These are phyloP conservation scores for Steromphala cineraria DNA, from an alignment of 2,888 invertebrate species.

Conservation along the genomic window DNA sequence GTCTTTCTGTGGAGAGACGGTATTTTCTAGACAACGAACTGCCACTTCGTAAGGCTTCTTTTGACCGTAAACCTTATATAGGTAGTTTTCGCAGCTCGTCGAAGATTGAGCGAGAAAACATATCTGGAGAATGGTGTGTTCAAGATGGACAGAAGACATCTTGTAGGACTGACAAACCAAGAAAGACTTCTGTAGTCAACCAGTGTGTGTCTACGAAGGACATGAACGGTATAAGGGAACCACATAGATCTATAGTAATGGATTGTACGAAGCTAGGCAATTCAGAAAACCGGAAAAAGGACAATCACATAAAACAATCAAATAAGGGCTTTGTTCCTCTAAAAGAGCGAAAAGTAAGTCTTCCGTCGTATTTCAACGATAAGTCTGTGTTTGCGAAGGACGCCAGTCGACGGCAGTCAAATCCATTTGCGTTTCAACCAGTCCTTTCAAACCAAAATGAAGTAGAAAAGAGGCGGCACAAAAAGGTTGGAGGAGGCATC, in stretches of 20 bases:
- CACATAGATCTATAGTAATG: neutral
- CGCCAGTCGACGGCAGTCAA: conserved; percentile 26
- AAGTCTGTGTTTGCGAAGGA: neutral
- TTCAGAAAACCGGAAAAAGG: neutral
- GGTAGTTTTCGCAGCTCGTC: no score
- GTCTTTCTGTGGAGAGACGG: conserved; percentile 51
- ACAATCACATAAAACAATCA: neutral
- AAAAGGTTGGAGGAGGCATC: neutral
- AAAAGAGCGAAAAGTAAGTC: neutral
- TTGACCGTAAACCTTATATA: neutral
- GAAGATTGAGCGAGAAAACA: no score
- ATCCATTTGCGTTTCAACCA: conserved; percentile 21
- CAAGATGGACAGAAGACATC: no score
- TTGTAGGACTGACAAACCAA: no score
- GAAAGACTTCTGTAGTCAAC: no score
- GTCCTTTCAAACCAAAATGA: neutral
- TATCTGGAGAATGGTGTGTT: no score
- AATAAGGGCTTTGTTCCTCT: neutral
- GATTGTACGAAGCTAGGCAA: neutral
- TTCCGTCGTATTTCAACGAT: neutral
- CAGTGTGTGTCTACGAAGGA: no score
- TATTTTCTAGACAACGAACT: conserved; percentile 32
- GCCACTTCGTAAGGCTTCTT: neutral
- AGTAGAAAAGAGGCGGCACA: neutral
- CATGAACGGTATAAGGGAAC: no score